These are phyloP conservation scores for Pristionchus maxplancki DNA, from an alignment of 2,888 invertebrate species.

Conservation along the genomic window DNA sequence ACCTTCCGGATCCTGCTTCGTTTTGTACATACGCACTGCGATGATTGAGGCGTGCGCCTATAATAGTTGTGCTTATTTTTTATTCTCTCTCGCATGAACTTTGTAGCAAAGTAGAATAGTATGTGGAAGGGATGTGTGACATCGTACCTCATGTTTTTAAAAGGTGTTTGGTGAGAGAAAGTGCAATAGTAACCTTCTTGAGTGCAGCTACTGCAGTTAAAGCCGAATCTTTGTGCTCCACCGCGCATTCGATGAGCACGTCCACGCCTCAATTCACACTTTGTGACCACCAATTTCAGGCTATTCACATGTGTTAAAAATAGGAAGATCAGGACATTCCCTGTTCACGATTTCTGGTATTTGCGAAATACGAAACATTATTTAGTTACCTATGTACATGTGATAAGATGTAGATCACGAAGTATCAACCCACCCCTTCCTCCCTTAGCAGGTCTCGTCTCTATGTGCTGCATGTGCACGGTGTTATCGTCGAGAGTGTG, in stretches of 20 bases:
- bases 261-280: constrained; percentile 55
- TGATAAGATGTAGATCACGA: too few species aligned
- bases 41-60: constrained; percentile 5
- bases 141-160: background rate
- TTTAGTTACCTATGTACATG: too few species aligned
- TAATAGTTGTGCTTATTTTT: too few species aligned
- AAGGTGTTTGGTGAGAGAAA: too few species aligned
- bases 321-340: too few species aligned
- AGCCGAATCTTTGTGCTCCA: constrained; percentile 57
- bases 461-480: constrained; percentile 68
- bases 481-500: constrained; percentile 58
- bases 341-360: too few species aligned
- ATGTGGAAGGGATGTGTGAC: background rate
- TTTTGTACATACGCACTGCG: constrained; percentile 48
- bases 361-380: too few species aligned
- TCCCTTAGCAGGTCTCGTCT: constrained; percentile 61
- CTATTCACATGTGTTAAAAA: too few species aligned
- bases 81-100: too few species aligned
- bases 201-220: constrained; percentile 59
- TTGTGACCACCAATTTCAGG: too few species aligned
- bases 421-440: background rate
- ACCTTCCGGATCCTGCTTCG: constrained; percentile 41
- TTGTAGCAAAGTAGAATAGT: too few species aligned
- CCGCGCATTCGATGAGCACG: constrained; percentile 60
- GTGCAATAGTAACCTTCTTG: constrained; percentile 46